These are phyloP conservation scores for Naso thynnoides DNA, from an alignment of 2,797 vertebrate species.

Conservation along the genomic window DNA sequence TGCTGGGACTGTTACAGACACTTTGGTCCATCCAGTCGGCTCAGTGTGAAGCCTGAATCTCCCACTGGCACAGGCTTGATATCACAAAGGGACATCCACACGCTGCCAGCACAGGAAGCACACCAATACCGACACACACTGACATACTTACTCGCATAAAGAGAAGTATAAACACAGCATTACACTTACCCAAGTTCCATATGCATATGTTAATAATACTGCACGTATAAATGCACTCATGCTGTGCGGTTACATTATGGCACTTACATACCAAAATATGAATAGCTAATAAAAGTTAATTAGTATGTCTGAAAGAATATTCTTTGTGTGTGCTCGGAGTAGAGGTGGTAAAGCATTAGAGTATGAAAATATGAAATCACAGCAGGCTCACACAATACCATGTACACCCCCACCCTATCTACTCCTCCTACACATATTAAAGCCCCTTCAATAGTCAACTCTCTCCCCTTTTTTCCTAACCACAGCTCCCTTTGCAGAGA, in stretches of 20 bases:
- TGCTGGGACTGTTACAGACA: constrained; percentile 43
- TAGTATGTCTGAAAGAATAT: constrained; percentile 21
- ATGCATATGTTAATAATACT: constrained; percentile 9
- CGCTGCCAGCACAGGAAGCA: constrained; percentile 43
- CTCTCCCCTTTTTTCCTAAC: constrained; percentile 58
- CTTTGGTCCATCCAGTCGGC: constrained; percentile 43
- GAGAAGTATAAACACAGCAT: constrained; percentile 22
- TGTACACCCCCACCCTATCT: constrained; percentile 26
- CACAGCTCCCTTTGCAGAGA: constrained; percentile 58
- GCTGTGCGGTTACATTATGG: background rate
- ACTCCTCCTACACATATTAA: constrained; percentile 47
- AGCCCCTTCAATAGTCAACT: constrained; percentile 41
- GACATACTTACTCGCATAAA: constrained; percentile 22
- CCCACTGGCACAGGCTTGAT: constrained; percentile 43
- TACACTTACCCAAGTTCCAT: constrained; percentile 14
- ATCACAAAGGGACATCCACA: constrained; percentile 49
- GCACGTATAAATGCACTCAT: constrained; percentile 18
- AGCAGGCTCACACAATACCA: constrained; percentile 40
- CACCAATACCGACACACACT: constrained; percentile 34
- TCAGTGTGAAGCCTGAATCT: constrained; percentile 47
- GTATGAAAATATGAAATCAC: constrained; percentile 32
- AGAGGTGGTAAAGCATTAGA: constrained; percentile 40
- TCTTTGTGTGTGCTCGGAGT: constrained; percentile 14
- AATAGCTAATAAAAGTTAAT: constrained; percentile 38
- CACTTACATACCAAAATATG: constrained; percentile 21